Percentiles rank a stretch among this genome's conserved stretches.
These are phyloP conservation scores for Cygnus buccinator DNA, from an alignment of 2,113 vertebrate genomes.

Conservation along the genomic window DNA sequence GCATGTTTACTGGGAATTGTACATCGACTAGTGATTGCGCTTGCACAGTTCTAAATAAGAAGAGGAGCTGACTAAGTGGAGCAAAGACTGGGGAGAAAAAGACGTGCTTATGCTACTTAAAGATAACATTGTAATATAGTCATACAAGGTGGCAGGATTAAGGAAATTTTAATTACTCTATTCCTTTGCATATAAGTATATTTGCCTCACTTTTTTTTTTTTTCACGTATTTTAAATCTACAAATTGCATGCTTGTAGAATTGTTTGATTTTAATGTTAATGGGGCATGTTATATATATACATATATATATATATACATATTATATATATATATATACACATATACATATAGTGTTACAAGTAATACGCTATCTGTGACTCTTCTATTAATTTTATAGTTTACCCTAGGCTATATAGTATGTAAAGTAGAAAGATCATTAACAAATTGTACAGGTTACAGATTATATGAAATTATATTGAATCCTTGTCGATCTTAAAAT, in stretches of 20 bases:
- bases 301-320: too few species aligned
- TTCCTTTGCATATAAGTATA: not conserved
- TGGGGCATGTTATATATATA: not conserved
- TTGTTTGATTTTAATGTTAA: not conserved
- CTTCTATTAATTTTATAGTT: not conserved
- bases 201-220: not conserved
- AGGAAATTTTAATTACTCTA: conserved; percentile 29
- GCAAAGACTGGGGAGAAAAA: not conserved
- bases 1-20: not conserved
- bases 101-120: not conserved
- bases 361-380: not conserved
- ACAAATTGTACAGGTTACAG: not conserved
- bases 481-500: not conserved
- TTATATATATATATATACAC: too few species aligned
- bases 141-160: not conserved
- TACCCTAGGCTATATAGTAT: not conserved
- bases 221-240: not conserved
- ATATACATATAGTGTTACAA: not conserved
- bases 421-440: not conserved
- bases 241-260: not conserved
- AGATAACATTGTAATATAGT: conserved; percentile 34
- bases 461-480: not conserved
- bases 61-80: not conserved
- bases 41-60: not conserved
- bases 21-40: not conserved